These are phyloP conservation scores for Ariopsis seemanni DNA, from an alignment of 2,113 vertebrate genomes.

Conservation along the genomic window DNA sequence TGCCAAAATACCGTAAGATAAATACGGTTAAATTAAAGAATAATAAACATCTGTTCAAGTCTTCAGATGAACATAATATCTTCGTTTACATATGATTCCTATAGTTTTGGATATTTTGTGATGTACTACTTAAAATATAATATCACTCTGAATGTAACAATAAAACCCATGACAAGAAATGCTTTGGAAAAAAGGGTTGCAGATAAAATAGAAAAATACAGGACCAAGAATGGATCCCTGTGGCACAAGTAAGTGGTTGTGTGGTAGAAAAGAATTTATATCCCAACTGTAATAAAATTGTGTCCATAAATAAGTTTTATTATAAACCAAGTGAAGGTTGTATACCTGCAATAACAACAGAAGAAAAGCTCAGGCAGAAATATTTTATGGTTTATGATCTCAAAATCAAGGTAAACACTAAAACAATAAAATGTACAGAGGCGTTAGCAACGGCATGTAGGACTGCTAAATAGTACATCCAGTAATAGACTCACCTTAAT, in stretches of 20 bases:
- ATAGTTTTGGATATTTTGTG: no score
- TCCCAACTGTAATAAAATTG: not conserved
- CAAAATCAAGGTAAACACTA: not conserved
- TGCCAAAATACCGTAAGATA: no score
- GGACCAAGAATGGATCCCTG: not conserved
- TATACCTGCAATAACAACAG: not conserved
- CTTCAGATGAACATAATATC: no score
- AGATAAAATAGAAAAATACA: not conserved
- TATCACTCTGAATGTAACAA: not conserved
- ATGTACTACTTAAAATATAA: no score
- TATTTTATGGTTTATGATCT: not conserved
- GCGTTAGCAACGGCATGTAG: not conserved
- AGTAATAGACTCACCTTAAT: slow-evolving; percentile 79
- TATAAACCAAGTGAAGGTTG: not conserved
- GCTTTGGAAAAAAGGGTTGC: not conserved
- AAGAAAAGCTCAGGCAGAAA: not conserved
- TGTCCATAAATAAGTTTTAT: not conserved
- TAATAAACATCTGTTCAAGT: no score
- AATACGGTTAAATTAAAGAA: no score
- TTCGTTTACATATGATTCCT: no score
- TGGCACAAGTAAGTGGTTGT: not conserved
- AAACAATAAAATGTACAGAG: not conserved
- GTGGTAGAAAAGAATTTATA: not conserved
- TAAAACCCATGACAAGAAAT: not conserved
- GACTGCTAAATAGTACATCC: not conserved